phyloP scores from a whole-genome alignment of 1,140 invertebrate species.

The Zeugodacus cucurbitae region DNA sequence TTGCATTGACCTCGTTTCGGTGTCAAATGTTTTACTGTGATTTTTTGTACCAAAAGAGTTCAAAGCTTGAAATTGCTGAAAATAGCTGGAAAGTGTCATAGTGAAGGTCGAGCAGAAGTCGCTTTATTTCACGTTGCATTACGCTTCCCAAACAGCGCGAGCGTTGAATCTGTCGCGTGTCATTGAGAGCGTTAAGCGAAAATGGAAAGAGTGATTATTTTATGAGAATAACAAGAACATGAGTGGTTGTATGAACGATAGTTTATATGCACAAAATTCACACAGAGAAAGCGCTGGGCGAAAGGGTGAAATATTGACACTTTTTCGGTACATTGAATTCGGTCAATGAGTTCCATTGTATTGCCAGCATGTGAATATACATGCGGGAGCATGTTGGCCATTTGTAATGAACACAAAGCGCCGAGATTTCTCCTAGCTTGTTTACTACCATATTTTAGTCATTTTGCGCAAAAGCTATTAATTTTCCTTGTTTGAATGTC shows the following conservation, averaged over 20 bases:
- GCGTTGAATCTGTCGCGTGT: neutral
- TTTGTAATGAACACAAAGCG: neutral
- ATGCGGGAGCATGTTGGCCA: neutral
- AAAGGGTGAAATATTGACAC: constrained; percentile 2
- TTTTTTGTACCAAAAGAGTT: too few species aligned
- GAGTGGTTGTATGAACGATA: neutral
- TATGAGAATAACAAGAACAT: neutral
- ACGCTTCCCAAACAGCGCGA: too few species aligned
- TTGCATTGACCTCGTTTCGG: too few species aligned
- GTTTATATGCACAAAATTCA: neutral
- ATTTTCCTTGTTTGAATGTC: neutral
- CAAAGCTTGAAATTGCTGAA: too few species aligned
- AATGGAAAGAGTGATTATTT: neutral
- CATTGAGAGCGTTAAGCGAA: neutral
- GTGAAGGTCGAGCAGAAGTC: too few species aligned
- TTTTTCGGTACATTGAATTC: constrained; percentile 28
- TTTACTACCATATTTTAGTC: neutral
- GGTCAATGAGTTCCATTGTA: constrained; percentile 4
- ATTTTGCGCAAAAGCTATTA: neutral
- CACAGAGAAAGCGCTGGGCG: neutral
- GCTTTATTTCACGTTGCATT: too few species aligned
- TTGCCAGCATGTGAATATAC: neutral
- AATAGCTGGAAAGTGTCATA: too few species aligned
- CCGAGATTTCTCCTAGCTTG: neutral
- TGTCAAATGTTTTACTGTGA: too few species aligned